phyloP scores from a whole-genome alignment of 2,888 invertebrate genomes.

The Clusia tigrina region DNA sequence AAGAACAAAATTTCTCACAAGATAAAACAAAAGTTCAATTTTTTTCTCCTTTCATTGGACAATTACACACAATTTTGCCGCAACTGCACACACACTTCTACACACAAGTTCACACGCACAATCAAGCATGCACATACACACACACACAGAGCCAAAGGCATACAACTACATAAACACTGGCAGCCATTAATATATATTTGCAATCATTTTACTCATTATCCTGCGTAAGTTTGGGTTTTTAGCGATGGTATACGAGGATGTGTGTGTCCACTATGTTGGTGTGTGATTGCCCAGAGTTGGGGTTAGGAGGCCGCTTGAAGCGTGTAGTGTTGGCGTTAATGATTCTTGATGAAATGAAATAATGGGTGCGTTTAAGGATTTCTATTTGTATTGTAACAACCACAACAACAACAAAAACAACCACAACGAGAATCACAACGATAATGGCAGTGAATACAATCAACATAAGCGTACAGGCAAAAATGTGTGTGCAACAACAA shows the following conservation, averaged over 20 bases:
- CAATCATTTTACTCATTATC: conserved; percentile 57
- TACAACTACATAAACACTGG: conserved; percentile 12
- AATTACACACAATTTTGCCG: neutral
- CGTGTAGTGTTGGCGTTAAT: conserved; percentile 53
- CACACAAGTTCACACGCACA: conserved; percentile 20
- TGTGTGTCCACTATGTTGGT: conserved; percentile 11
- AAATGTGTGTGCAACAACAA: neutral
- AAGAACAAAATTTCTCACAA: conserved; percentile 11
- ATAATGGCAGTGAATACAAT: conserved; percentile 22
- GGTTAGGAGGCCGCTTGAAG: neutral
- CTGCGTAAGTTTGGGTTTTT: conserved; percentile 37
- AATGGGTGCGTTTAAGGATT: conserved; percentile 60
- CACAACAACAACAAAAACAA: conserved; percentile 30
- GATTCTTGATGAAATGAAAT: conserved; percentile 59
- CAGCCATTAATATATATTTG: conserved; percentile 51
- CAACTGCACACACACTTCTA: conserved; percentile 8
- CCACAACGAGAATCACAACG: conserved; percentile 25
- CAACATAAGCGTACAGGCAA: conserved; percentile 21
- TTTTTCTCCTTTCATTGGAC: neutral
- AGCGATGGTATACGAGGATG: neutral
- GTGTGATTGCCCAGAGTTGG: conserved; percentile 29
- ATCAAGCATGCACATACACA: neutral
- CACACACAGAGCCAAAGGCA: conserved; percentile 13
- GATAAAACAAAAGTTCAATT: conserved; percentile 5
- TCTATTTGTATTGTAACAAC: conserved; percentile 54